Base-by-base conservation (phyloP, 1,140 invertebrate species). In the Drosophila tristis region DNA sequence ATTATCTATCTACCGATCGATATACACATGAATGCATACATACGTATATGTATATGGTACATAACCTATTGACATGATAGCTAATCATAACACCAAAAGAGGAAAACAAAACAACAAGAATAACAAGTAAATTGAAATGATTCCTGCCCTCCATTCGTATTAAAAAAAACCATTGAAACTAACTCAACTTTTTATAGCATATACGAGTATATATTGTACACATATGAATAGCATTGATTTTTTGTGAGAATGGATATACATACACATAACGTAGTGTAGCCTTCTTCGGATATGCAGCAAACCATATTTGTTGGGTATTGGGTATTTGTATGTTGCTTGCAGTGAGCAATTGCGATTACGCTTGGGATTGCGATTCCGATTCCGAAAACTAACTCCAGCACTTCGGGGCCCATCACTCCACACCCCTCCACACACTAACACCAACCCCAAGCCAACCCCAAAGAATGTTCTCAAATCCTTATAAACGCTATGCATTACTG, bases 71-170 rank as follows among this genome's bases (percentile, higher is more conserved):
- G 72, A 79, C 44, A 63, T 58, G 61, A 64, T 63, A 57, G 56
- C 61, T 51, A 67, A 35, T 54, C 35, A 79, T 51, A 63, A 74
- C 74, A 79, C 57, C 73, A 76, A 75, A 79, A 64, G 55, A 74
- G 60, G 53, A 61, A 78, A 47, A 65, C 72, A 56, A 80, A 68
- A 72, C 51, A 77, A 57, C 39, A 60, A 55, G 53, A 77, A 71
- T 75, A 87, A 74, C 84, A 89, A 89, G 84, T 89, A 82, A 82
- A 82, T 89, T 87, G 87, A 90, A 90, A 86, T 90, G 87, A 90
- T 90, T 90, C 87, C 87, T 90, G 87, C 87, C 86, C 87, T 90
- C 87, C 87, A 90, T 90, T 90, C 87, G 87, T 90, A 89, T 89
- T 86, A 89, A 39, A 35, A 7, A 87, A 87, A 89, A 89, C 75